Base-by-base conservation (phyloP, 2,797 vertebrate genomes). In the Myripristis jacobus region DNA sequence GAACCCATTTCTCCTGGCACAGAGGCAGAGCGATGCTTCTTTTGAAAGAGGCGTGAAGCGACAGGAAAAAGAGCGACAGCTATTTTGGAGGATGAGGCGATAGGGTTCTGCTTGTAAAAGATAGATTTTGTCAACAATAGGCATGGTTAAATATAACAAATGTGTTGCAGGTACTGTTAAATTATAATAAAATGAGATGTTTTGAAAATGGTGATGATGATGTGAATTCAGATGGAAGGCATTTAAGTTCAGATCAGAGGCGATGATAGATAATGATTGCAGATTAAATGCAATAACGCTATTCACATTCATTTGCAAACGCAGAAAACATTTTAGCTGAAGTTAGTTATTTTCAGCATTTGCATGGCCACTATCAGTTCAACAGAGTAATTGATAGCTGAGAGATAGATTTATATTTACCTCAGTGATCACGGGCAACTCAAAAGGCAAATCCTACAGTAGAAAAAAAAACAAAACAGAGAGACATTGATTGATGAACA, bases 1-100 rank as follows among this genome's bases (percentile, higher is more conserved):
- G 9, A 27, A 85, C 85, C 27, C 52, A 90, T 88, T 89, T 87
- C 73, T 21, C 73, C 31, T 6, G 1, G 0, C 22, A n/a, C 31
- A 41, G 19, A 0, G 7, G 15, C 4, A 34, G 47, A 46, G 19
- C 3, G 53, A 2, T 12, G 70, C 44, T 60, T 78, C 50, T 0
- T 4, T 4, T 2, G 0, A 1, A 38, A 0, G 0, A 81, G 81
- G 0, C 78, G 66, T 44, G 87, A 81, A 69, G 85, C 76, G 21
- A 38, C 15, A 77, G 27, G 11, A 38, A 65, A 44, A 16, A 16
- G 43, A 44, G 6, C 74, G 12, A 58, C 16, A 31, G 53, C 2
- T 56, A 5, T 58, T 63, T 74, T 66, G 2, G 18, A 41, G 36
- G 21, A 38, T 44, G 18, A 56, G n/a, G 36, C 9, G 11, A 36